Base-by-base conservation (phyloP, 2,888 invertebrate species). In the Hirtodrosophila histrioides region DNA sequence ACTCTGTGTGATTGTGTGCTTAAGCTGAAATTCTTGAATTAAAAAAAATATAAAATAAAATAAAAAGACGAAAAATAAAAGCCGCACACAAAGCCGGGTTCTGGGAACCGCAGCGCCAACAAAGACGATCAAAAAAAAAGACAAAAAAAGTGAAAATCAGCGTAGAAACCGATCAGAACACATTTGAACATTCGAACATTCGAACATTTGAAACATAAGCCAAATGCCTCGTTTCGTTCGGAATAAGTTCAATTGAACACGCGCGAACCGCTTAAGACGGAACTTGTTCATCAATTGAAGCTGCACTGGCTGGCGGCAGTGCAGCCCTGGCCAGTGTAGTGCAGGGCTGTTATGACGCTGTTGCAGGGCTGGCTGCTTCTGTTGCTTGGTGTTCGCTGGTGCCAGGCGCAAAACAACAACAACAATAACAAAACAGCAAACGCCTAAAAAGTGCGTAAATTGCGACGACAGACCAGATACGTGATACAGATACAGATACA, bases 381-480 rank as follows among this genome's bases (percentile, higher is more conserved):
- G 23, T 9, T 3, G 23, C 37, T 27, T 33, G 17, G 24, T 33
- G 55, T 10, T 40, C 9, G 12, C 9, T n/a, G 31, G 12, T 46
- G 46, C 51, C 17, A 35, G 31, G 12, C 17, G 24, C 33, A 41
- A 36, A 49, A 49, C 29, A 37, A 10, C 9, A 45, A 44, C 7
- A 31, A 31, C 7, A 31, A 31, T 2, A 31, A 31, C 7, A 31
- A 5, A 27, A 12, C n/a, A 35, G 53, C 24, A 33, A 58, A 40
- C 10, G 12, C 39, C 35, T 36, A 61, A 66, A 63, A 82, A 62
- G 69, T 84, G 85, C 66, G 78, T 84, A 51, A 72, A 69, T 65
- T 65, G 57, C 50, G 56, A 50, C 45, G 61, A 56, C 53, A 62
- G 33, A 43, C 55, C 17, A 24, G 33, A 62, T 45, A 66, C 70